A percentile compares a stretch with the other conserved stretches of the same genome.
phyloP scores from a whole-genome alignment of 2,113 vertebrate species.

The Boleophthalmus pectinirostris region DNA sequence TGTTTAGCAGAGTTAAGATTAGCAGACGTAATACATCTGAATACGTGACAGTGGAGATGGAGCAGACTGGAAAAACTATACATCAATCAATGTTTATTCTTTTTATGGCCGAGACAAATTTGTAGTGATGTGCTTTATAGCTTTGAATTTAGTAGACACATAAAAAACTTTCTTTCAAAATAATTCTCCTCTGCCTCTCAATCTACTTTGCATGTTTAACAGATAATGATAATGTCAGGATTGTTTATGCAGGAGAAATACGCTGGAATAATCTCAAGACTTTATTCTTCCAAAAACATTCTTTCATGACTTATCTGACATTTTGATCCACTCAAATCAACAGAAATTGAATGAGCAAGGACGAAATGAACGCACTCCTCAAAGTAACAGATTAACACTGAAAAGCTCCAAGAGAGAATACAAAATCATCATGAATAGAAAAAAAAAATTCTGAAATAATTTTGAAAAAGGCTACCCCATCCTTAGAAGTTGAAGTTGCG shows the following conservation, averaged over 20 bases:
- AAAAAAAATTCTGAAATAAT: slow-evolving; percentile 4
- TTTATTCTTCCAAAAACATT: slow-evolving; percentile 8
- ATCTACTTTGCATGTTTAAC: not conserved
- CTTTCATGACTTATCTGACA: slow-evolving; percentile 35
- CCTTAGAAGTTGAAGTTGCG: slow-evolving; percentile 25
- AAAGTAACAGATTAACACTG: slow-evolving; percentile 10
- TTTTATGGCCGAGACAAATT: slow-evolving; percentile 14
- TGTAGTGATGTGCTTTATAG: not conserved
- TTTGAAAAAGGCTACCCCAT: slow-evolving; percentile 18
- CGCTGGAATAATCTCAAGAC: not conserved
- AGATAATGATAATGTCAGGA: slow-evolving; percentile 6
- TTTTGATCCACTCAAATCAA: slow-evolving; percentile 45
- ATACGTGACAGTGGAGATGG: slow-evolving; percentile 6
- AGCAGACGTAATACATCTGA: slow-evolving; percentile 24
- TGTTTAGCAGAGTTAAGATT: slow-evolving; percentile 41
- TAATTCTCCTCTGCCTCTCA: not conserved
- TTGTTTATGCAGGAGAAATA: slow-evolving; percentile 1
- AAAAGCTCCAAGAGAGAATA: slow-evolving; percentile 3
- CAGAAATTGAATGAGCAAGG: slow-evolving; percentile 20
- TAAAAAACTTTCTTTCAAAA: not conserved
- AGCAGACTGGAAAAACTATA: slow-evolving; percentile 7
- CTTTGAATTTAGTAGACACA: not conserved
- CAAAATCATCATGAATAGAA: not conserved
- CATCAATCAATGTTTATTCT: not conserved
- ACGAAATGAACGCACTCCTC: slow-evolving; percentile 9